phyloP scores from a whole-genome alignment of 2,113 vertebrate species.

The Paracanthobrama guichenoti region DNA sequence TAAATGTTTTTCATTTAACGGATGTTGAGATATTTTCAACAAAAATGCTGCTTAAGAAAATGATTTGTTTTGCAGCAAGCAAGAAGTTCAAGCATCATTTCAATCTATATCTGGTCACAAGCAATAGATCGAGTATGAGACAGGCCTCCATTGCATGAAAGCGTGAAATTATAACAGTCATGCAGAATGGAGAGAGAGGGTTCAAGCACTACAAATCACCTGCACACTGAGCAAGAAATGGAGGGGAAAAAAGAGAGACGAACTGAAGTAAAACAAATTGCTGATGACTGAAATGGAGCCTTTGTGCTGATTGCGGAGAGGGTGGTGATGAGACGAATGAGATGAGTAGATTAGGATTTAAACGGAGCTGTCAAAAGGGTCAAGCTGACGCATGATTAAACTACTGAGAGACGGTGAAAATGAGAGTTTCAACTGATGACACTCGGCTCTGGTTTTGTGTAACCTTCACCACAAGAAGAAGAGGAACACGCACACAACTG shows the following conservation, averaged over 20 bases:
- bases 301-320: conserved; percentile 54
- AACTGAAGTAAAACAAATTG: conserved; percentile 27
- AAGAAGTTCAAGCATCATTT: background rate
- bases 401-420: conserved; percentile 50
- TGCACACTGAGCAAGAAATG: background rate
- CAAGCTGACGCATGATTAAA: conserved; percentile 48
- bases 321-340: conserved; percentile 53
- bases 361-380: conserved; percentile 54
- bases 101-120: conserved; percentile 20
- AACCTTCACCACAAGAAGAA: background rate
- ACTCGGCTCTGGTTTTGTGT: background rate
- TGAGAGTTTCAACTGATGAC: conserved; percentile 22
- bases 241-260: conserved; percentile 16
- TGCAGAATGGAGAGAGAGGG: background rate
- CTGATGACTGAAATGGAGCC: conserved; percentile 44
- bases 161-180: conserved; percentile 37
- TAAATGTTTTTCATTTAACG: background rate
- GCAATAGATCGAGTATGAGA: conserved; percentile 28
- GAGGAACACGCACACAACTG: background rate
- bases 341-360: conserved; percentile 54
- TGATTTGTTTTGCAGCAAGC: background rate
- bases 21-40: background rate
- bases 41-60: background rate
- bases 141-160: background rate
- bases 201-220: conserved; percentile 12